Base-by-base conservation (phyloP, 2,113 vertebrate genomes). In the Telmatochromis sp. region DNA sequence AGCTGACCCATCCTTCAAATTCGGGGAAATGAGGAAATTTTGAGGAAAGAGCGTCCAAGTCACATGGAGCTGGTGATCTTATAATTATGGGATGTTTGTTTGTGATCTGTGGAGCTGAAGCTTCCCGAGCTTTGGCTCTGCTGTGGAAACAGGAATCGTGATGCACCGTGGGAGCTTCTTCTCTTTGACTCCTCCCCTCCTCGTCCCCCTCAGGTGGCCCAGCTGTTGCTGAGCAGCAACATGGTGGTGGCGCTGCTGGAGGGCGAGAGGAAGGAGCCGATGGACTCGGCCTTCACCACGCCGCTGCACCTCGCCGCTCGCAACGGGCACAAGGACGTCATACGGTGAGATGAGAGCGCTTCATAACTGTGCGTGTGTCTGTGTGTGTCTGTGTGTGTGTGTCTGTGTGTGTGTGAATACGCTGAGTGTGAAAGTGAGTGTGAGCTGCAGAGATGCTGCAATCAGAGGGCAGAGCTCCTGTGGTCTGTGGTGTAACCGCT, bases 251-350 rank as follows among this genome's bases (percentile, higher is more conserved):
- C 98, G 1, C 89, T 99, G 84, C 90, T 99, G 93, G 98, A 99
- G 73, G 98, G 98, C 1, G 97, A 98, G 47, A 97, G 97, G 80
- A 99, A 98, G 93, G 98, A 99, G 83, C 93, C 94, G 0, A 96
- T 96, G 0, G 98, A 99, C 93, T 97, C 98, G 3, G 97, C 97
- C 95, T 98, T 97, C 92, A 99, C 98, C 91, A 99, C 98, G 0
- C 98, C 98, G 0, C 96, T 99, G 53, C 98, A 99, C 93, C 95
- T 99, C 89, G 98, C 98, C 40, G 98, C 98, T 82, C 98, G 98
- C 90, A 99, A 99, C 0, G 98, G 98, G 55, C 98, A 99, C 92
- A 97, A 97, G 86, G 98, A 99, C 94, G 96, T 99, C 88, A 98
- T 99, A 93, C 96, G 97, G 98, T 99, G 93, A 92, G 80, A 17